phyloP scores from a whole-genome alignment of 2,113 vertebrate species.

The Plecturocebus donacophilus region DNA sequence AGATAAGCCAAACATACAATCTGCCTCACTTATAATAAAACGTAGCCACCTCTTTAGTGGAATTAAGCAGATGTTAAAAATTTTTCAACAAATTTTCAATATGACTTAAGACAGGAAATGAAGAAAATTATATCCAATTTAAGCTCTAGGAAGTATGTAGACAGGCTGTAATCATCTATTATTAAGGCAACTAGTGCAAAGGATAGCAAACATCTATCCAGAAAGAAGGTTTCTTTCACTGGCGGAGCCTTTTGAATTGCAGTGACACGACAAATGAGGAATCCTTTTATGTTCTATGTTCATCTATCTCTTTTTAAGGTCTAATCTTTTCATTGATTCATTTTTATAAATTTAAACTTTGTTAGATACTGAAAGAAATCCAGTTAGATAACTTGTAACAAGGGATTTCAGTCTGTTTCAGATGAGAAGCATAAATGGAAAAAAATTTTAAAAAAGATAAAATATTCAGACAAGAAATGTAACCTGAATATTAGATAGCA shows the following conservation, averaged over 20 bases:
- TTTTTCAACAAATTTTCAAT: conserved; percentile 52
- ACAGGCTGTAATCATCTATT: conserved; percentile 64
- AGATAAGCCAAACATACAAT: conserved; percentile 48
- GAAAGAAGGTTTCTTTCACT: not conserved
- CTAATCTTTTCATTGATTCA: not conserved
- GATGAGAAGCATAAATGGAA: not conserved
- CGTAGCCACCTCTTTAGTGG: not conserved
- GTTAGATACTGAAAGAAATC: not conserved
- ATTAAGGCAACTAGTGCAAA: conserved; percentile 48
- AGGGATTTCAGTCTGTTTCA: not conserved
- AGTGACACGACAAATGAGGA: conserved; percentile 6
- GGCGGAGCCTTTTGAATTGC: not conserved
- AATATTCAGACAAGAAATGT: not conserved
- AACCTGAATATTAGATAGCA: not conserved
- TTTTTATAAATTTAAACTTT: conserved; percentile 26
- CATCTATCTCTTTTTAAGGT: not conserved
- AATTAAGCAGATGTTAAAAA: conserved; percentile 62
- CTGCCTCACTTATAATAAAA: conserved; percentile 26
- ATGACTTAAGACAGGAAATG: conserved; percentile 52
- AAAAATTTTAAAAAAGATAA: not conserved
- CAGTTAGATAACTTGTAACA: not conserved
- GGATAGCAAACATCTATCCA: not conserved
- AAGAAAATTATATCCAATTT: conserved; percentile 63
- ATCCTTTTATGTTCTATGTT: not conserved
- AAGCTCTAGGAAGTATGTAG: conserved; percentile 4